Evolutionary conservation across 2,888 invertebrate genomes (phyloP).

Genomic region (Dorcus parallelipipedus): DNA sequence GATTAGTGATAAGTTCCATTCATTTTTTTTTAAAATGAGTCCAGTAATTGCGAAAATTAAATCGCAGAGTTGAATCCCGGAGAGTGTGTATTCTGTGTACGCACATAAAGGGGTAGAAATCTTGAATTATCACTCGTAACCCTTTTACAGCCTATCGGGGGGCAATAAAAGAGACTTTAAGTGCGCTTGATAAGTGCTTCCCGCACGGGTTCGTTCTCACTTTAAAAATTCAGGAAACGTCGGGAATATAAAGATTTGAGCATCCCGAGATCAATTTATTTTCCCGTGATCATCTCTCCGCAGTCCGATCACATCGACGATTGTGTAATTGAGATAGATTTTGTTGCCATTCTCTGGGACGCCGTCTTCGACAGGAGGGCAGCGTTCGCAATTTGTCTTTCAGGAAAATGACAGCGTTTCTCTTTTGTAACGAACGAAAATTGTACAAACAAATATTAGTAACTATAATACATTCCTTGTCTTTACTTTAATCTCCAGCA

Average conservation of each 20-base stretch:
- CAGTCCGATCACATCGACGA: constrained; percentile 26
- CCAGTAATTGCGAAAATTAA: too few relatives aligned
- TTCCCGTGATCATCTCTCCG: constrained; percentile 22
- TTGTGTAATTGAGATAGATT: constrained; percentile 30
- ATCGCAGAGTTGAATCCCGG: too few relatives aligned
- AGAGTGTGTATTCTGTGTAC: background rate
- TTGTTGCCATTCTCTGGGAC: constrained; percentile 9
- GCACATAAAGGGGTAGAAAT: constrained; percentile 17
- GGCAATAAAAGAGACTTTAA: constrained; percentile 50
- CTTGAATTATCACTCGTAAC: constrained; percentile 50
- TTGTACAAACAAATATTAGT: too few relatives aligned
- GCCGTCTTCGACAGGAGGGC: background rate
- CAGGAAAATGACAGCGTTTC: too few relatives aligned
- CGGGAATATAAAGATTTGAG: constrained; percentile 34
- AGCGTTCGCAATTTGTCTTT: background rate
- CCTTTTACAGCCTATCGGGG: constrained; percentile 52
- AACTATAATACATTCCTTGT: too few relatives aligned
- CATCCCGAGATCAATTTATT: constrained; percentile 20
- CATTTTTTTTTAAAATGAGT: too few relatives aligned
- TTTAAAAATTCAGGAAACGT: constrained; percentile 44
- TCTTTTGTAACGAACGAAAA: too few relatives aligned
- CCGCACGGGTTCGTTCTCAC: constrained; percentile 36
- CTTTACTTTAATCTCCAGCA: too few relatives aligned
- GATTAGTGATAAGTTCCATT: too few relatives aligned
- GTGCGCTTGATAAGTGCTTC: constrained; percentile 48